Conservation (phyloP, 2,113 vertebrate genomes). For the Falco punctatus region DNA sequence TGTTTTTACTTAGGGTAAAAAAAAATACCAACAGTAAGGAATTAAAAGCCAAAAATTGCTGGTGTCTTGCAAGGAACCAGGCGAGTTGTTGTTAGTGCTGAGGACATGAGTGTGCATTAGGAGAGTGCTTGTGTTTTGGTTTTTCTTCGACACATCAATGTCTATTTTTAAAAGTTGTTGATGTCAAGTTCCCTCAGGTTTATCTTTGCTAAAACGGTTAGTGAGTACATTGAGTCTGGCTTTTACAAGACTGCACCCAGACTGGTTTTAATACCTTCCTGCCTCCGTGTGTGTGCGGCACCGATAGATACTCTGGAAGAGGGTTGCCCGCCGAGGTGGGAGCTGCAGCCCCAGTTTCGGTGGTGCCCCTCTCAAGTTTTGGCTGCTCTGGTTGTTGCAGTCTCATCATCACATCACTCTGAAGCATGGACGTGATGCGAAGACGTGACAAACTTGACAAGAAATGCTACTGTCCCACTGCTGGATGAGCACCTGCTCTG, state of each 20-base stretch:
- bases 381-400: accelerated
- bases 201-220: not conserved
- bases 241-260: not conserved
- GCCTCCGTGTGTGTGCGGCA: not conserved
- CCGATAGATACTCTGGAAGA: accelerated
- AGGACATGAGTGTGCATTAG: not conserved
- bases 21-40: not conserved
- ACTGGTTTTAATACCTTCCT: not conserved
- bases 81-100: not conserved
- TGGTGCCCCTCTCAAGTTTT: not conserved
- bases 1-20: not conserved
- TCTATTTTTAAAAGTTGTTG: constrained; percentile 5
- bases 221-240: accelerated
- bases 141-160: not conserved
- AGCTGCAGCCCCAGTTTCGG: accelerated
- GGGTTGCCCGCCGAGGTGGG: not conserved
- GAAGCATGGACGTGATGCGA: accelerated
- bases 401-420: accelerated
- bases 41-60: not conserved
- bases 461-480: accelerated
- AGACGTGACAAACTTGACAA: not conserved
- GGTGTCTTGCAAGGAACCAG: not conserved
- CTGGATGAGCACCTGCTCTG: not conserved
- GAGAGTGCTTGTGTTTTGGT: not conserved
- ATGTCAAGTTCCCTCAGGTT: not conserved